Base-by-base conservation (phyloP, 1,140 invertebrate genomes). In the Rhyzopertha dominica region DNA sequence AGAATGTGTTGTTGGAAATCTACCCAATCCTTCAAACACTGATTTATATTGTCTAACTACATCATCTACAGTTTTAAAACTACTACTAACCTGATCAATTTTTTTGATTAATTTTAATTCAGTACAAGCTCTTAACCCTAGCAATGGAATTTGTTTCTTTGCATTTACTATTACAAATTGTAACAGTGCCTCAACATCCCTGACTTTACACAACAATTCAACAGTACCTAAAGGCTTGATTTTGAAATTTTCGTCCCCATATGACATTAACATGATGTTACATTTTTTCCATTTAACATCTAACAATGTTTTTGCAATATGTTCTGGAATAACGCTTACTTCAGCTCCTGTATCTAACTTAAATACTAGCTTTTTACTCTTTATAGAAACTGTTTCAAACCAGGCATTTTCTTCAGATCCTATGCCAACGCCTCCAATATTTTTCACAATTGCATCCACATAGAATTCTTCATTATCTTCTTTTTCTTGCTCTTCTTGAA, bases 161-260 rank as follows among this genome's bases (percentile, higher is more conserved):
- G 10, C 12, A 17, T 35, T 17, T 5, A 35, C 18, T 17, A 35
- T 17, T 14, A 35, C 17, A 43, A 51, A 54, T 23, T 22, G 28
- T 29, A 22, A 14, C n/a, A 20, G 26, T 34, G 25, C 32, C 17
- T 23, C 13, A 24, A 28, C 19, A 17, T 51, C 36, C 13, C 34
- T 26, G 25, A 13, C 35, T 14, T 3, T 24, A 38, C 38, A 31
- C 20, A 16, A 20, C 12, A 47, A 13, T 18, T 25, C 23, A 16
- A 39, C 19, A 28, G 16, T 10, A 17, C 43, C 48, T 13, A 42
- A 14, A 4, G 32, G 32, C n/a, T 16, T 29, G 9, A 47, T 20
- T 10, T 37, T 37, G 19, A 53, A 28, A 30, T 31, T 10, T 23
- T 51, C 38, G 16, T 48, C 44, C 36, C 31, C 36, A 34, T 50